Conservation (phyloP, 2,797 vertebrate genomes). For the Tauraco hartlaubi region DNA sequence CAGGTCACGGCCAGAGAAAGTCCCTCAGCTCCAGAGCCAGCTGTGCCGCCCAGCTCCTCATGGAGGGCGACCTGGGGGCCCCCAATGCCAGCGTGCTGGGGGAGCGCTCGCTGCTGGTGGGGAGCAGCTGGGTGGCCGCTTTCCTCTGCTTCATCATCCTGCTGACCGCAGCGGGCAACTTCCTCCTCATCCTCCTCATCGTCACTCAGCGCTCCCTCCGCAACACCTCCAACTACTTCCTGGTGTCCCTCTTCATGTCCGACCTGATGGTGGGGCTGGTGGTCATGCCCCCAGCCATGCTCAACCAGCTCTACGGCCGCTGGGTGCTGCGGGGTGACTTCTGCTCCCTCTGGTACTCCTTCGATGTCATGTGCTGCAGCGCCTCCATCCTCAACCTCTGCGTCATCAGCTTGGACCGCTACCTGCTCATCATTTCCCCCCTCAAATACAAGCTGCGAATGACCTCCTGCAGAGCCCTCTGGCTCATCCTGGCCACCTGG, state of each 20-base stretch:
- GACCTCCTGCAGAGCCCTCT: conserved; percentile 89
- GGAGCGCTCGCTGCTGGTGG: conserved; percentile 38
- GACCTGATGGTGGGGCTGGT: conserved; percentile 97
- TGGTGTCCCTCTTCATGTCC: conserved; percentile 96
- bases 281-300: conserved; percentile 98
- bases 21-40: not conserved
- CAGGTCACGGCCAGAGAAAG: accelerated
- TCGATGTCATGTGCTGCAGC: conserved; percentile 98
- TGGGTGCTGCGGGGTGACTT: conserved; percentile 91
- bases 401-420: conserved; percentile 96
- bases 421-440: conserved; percentile 96
- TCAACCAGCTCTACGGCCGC: conserved; percentile 91
- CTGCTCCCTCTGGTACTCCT: conserved; percentile 94
- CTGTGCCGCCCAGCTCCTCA: not conserved
- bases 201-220: conserved; percentile 92
- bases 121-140: conserved; percentile 89
- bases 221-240: conserved; percentile 96
- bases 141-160: conserved; percentile 91
- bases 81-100: conserved; percentile 49
- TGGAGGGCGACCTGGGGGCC: conserved; percentile 59
- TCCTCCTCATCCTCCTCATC: conserved; percentile 91
- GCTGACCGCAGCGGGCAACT: conserved; percentile 89
- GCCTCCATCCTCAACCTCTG: conserved; percentile 98
- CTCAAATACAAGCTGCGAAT: conserved; percentile 95
- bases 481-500: conserved; percentile 92